Conservation (phyloP, 2,888 invertebrate genomes). For the Altica lythri region DNA sequence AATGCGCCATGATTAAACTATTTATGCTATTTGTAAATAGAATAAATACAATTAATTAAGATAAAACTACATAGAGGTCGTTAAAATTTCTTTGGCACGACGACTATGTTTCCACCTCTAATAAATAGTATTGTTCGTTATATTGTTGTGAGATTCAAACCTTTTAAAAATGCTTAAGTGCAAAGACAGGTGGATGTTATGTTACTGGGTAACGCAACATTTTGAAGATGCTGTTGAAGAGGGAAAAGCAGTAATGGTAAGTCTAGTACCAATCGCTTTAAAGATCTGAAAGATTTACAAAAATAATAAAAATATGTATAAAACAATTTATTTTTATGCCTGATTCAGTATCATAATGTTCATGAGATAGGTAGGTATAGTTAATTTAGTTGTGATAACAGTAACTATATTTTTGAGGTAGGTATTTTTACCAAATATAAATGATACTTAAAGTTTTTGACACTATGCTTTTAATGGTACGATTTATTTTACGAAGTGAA, state of each 20-base stretch:
- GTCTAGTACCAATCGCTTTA: no score
- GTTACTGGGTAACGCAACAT: slow-evolving; percentile 16
- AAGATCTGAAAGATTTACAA: no score
- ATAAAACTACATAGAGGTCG: slow-evolving; percentile 25
- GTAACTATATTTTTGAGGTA: no score
- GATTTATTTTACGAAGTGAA: no score
- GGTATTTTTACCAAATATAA: no score
- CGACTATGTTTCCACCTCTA: slow-evolving; percentile 15
- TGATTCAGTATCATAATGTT: no score
- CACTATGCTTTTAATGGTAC: no score
- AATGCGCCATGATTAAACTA: slow-evolving; percentile 14
- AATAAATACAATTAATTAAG: slow-evolving; percentile 13
- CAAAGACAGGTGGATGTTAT: slow-evolving; percentile 21
- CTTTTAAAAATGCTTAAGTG: slow-evolving; percentile 4
- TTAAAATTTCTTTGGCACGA: slow-evolving; percentile 30
- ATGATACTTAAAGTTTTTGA: no score
- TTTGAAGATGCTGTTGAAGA: background rate
- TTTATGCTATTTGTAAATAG: slow-evolving; percentile 8
- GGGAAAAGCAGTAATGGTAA: background rate
- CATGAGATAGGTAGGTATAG: no score
- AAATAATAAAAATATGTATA: no score
- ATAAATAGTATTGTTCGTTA: background rate
- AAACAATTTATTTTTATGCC: no score
- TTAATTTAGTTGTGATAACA: no score
- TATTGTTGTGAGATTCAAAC: background rate